Conservation (phyloP, 2,113 vertebrate species). For the Gila orcuttii region DNA sequence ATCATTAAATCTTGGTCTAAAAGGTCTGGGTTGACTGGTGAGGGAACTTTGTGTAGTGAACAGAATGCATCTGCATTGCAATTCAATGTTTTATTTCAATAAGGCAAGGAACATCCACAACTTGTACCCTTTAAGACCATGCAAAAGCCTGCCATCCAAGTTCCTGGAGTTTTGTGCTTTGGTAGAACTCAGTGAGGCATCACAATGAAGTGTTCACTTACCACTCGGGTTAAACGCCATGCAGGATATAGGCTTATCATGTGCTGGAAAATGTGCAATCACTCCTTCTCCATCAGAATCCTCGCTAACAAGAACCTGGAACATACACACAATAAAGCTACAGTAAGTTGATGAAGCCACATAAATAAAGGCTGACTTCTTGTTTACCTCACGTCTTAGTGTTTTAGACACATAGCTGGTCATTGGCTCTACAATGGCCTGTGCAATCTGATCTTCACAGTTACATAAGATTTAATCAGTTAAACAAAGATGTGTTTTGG, state of each 20-base stretch:
- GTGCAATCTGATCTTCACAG: constrained; percentile 36
- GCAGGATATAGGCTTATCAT: constrained; percentile 98
- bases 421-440: constrained; percentile 24
- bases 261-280: constrained; percentile 98
- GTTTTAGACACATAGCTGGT: constrained; percentile 34
- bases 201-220: constrained; percentile 71
- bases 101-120: constrained; percentile 40
- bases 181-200: constrained; percentile 33
- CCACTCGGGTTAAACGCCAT: constrained; percentile 98
- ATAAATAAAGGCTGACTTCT: constrained; percentile 36
- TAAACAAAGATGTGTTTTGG: constrained; percentile 38
- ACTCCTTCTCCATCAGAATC: constrained; percentile 93
- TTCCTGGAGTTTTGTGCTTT: constrained; percentile 51
- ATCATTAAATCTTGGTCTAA: background rate
- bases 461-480: constrained; percentile 38
- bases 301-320: constrained; percentile 93
- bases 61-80: background rate
- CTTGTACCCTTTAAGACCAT: background rate
- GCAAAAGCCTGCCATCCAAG: constrained; percentile 13
- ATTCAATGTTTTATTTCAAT: background rate
- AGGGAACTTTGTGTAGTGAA: background rate
- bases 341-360: constrained; percentile 22
- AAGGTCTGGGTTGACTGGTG: background rate
- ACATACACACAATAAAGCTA: constrained; percentile 43
- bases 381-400: constrained; percentile 42